Conservation (phyloP, 2,888 invertebrate species). For the Autographa gamma region DNA sequence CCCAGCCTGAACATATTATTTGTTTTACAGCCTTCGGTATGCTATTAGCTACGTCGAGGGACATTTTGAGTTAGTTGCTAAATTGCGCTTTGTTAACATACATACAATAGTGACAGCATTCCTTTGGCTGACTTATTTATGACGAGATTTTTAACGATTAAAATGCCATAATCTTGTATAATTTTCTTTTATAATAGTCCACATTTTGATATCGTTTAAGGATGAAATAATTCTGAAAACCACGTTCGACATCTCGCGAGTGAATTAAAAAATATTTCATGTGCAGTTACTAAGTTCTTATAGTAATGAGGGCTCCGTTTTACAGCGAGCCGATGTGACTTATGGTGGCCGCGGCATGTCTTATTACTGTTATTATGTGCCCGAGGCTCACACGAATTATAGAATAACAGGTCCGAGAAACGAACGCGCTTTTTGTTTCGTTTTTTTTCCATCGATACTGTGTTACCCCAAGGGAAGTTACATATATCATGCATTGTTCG, state of each 20-base stretch:
- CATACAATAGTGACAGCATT: not conserved
- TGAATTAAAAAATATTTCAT: conserved; percentile 54
- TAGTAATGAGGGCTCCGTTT: conserved; percentile 61
- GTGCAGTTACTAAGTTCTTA: conserved; percentile 59
- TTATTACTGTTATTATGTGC: conserved; percentile 84
- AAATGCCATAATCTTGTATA: conserved; percentile 11
- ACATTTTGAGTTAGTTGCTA: not conserved
- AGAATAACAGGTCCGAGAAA: conserved; percentile 67
- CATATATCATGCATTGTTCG: conserved; percentile 57
- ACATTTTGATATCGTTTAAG: conserved; percentile 21
- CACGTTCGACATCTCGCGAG: conserved; percentile 21
- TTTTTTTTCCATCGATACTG: conserved; percentile 60
- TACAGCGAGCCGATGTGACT: conserved; percentile 72
- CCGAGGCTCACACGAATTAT: conserved; percentile 75
- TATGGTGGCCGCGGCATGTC: conserved; percentile 72
- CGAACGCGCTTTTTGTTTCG: conserved; percentile 47
- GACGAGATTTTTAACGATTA: conserved; percentile 6
- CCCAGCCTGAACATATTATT: conserved; percentile 10
- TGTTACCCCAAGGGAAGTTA: conserved; percentile 63
- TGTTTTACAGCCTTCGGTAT: not conserved
- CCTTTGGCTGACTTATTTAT: not conserved
- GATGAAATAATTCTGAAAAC: conserved; percentile 6
- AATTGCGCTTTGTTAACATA: not conserved
- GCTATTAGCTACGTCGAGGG: not conserved
- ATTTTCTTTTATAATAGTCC: conserved; percentile 13